Percentiles rank a stretch among this genome's conserved stretches.
These are phyloP conservation scores for Hemicentrotus pulcherrimus DNA, from an alignment of 35 echinoderm and acorn worm species.

Conservation along the genomic window DNA sequence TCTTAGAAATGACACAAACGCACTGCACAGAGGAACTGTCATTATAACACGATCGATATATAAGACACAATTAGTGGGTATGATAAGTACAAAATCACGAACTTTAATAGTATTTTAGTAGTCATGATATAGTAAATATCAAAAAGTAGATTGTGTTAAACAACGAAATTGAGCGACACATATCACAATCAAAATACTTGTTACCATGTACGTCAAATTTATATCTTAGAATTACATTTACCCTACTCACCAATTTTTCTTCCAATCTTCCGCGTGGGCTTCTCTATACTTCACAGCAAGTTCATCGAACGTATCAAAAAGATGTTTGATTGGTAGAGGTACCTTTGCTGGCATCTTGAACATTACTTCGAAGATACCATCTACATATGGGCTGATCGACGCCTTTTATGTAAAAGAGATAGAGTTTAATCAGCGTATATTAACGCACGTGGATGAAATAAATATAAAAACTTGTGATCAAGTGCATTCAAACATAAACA, in stretches of 20 bases:
- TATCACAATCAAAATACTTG: background rate
- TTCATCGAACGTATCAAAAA: conserved; percentile 13
- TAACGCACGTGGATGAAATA: too few species aligned
- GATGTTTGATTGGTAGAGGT: conserved; percentile 1
- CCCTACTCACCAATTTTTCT: conserved; percentile 15
- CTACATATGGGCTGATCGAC: background rate
- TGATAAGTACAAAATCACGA: background rate
- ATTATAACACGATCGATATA: background rate
- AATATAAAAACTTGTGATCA: too few species aligned
- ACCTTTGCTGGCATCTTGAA: background rate
- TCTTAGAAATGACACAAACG: too few species aligned
- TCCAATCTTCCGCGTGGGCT: background rate
- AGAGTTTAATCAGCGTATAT: too few species aligned
- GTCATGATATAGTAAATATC: too few species aligned
- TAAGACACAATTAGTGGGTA: background rate
- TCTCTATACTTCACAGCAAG: background rate
- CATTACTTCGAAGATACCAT: conserved; percentile 3
- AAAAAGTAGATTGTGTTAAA: too few species aligned
- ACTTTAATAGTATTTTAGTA: background rate
- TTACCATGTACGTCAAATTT: background rate
- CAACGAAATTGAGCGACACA: too few species aligned
- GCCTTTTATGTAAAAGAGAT: background rate
- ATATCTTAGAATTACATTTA: background rate
- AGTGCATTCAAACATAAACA: too few species aligned
- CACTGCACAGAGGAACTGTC: background rate